Base-by-base conservation (phyloP, 1,140 invertebrate species). In the Drosophila navojoa region DNA sequence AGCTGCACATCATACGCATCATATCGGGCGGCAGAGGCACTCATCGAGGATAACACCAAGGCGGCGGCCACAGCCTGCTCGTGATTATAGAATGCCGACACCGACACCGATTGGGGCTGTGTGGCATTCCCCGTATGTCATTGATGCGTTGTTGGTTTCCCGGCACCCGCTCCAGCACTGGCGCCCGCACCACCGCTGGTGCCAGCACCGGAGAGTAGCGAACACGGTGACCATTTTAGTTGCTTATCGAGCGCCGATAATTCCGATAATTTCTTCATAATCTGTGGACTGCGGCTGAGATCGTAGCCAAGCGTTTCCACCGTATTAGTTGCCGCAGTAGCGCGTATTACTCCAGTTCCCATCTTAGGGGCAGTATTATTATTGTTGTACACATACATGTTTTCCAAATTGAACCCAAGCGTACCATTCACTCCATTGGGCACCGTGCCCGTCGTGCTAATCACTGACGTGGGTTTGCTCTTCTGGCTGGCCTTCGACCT, bases 11-110 rank as follows among this genome's bases (percentile, higher is more conserved):
- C 62, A 9, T 67, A 70, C n/a, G 68, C 59, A 52, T 90, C 81
- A 45, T 90, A 81, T 19, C 81, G 81, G 25, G 68, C 77, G 32
- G 71, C 74, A 22, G 78, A 55, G 5, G 66, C 80, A 52, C 87
- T 91, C 87, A 90, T 76, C 15, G 87, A 87, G 44, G 87, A 90
- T 16, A 90, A 76, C n/a, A 90, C 87, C 13, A 90, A 49, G 15
- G 87, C 87, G 3, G 87, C 87, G 32, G 87, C 87, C 47, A 90
- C 90, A 16, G 89, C 84, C 71, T 87, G 84, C 27, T 90, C 87
- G 22, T 90, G 87, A 70, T 90, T 90, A 49, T 90, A 90, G 40
- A 90, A 90, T 61, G 87, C 81, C 79, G 87, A 84, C 80, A 89
- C 77, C 25, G 80, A 58, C 66, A 79, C 69, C 69, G 80, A 54